These are phyloP conservation scores for Alexandromys oeconomus DNA, from an alignment of 2,797 vertebrate species.

Conservation along the genomic window DNA sequence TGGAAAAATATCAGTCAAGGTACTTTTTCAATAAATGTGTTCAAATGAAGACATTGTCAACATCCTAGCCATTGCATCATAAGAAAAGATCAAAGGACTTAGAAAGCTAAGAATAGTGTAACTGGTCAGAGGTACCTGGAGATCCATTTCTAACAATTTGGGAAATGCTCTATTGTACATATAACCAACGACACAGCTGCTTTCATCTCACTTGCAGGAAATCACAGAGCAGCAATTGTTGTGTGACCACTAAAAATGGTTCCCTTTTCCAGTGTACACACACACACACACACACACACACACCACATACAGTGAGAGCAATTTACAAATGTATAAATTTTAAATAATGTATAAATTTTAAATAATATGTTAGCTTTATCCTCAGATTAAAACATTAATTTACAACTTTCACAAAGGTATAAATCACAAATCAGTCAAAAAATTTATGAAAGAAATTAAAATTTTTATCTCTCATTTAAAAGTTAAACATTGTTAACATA, in stretches of 20 bases:
- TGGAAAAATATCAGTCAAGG: slow-evolving; percentile 2
- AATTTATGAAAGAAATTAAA: not conserved
- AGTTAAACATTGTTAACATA: not conserved
- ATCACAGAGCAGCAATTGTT: slow-evolving; percentile 49
- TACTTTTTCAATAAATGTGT: slow-evolving; percentile 8
- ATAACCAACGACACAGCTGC: not conserved
- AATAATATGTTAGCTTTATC: slow-evolving; percentile 23
- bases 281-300: not conserved
- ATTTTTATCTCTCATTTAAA: not conserved
- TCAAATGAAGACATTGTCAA: slow-evolving; percentile 42
- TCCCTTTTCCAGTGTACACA: not conserved
- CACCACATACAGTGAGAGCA: not conserved
- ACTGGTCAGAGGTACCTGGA: slow-evolving; percentile 55
- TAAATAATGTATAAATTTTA: not conserved
- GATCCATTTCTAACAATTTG: slow-evolving; percentile 51
- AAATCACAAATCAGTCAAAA: not conserved
- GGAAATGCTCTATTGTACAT: slow-evolving; percentile 61
- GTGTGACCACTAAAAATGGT: slow-evolving; percentile 11
- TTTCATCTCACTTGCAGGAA: slow-evolving; percentile 75
- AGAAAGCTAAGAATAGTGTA: slow-evolving; percentile 74
- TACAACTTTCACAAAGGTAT: not conserved
- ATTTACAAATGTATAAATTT: not conserved
- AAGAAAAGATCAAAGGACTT: slow-evolving; percentile 74
- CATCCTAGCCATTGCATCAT: slow-evolving; percentile 10
- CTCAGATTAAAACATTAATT: slow-evolving; percentile 7